phyloP scores from a whole-genome alignment of 2,888 invertebrate species.

The Rotaria sp. region DNA sequence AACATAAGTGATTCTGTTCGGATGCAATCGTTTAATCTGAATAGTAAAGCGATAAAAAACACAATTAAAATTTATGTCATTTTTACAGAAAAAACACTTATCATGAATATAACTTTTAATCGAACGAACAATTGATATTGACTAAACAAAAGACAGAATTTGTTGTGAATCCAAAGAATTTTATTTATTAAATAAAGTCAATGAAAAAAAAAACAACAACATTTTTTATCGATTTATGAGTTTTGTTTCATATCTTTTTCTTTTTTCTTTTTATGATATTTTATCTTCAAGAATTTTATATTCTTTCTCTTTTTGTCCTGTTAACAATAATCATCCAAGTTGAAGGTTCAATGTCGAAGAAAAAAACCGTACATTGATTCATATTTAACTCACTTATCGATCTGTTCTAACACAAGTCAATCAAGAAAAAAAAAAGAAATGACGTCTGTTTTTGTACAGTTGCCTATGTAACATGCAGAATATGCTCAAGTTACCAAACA shows the following conservation, averaged over 20 bases:
- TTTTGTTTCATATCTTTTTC: neutral
- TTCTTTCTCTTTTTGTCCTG: neutral
- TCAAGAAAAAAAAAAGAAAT: neutral
- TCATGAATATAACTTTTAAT: neutral
- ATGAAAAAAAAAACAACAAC: neutral
- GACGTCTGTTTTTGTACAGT: neutral
- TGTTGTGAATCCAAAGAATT: neutral
- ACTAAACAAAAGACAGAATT: neutral
- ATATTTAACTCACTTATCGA: neutral
- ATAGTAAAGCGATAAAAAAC: neutral
- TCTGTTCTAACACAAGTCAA: neutral
- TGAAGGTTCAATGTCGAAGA: neutral
- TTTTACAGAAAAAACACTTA: neutral
- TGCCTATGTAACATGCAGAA: neutral
- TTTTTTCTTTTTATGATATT: constrained; percentile 12
- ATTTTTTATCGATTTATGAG: neutral
- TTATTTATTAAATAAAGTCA: neutral
- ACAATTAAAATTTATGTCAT: neutral
- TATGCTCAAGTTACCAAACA: neutral
- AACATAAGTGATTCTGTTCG: neutral
- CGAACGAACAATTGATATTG: neutral
- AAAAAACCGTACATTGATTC: neutral
- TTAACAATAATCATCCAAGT: neutral
- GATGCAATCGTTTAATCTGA: neutral
- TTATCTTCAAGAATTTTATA: neutral